phyloP scores from a whole-genome alignment of 2,113 vertebrate species.

The Sorex araneus region DNA sequence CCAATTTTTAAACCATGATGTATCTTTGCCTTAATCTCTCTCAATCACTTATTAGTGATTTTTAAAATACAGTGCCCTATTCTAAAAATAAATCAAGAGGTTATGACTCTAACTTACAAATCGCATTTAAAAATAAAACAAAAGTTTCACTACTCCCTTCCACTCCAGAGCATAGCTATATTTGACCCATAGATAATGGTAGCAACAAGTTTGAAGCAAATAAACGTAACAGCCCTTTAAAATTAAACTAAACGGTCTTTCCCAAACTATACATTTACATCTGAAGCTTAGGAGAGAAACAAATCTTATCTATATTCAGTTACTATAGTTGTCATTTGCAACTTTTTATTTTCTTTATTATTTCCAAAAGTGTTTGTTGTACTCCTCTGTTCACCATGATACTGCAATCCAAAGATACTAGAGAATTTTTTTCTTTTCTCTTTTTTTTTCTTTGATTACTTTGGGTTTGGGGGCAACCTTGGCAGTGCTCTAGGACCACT shows the following conservation, averaged over 20 bases:
- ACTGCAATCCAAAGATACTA: not conserved
- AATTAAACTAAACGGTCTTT: slow-evolving; percentile 11
- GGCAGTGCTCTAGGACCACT: too few relatives aligned
- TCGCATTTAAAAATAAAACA: not conserved
- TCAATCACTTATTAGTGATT: slow-evolving; percentile 3
- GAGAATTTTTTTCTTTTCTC: not conserved
- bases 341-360: slow-evolving; percentile 55
- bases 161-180: not conserved
- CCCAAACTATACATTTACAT: slow-evolving; percentile 24
- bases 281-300: not conserved
- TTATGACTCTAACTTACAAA: slow-evolving; percentile 26
- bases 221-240: not conserved
- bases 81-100: slow-evolving; percentile 52
- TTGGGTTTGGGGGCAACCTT: too few relatives aligned
- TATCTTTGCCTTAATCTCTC: slow-evolving; percentile 37
- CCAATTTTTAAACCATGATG: slow-evolving; percentile 47
- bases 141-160: not conserved
- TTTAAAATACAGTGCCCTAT: not conserved
- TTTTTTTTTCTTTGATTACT: not conserved
- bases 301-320: slow-evolving; percentile 4
- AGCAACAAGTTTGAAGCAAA: not conserved
- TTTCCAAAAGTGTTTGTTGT: not conserved
- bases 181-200: slow-evolving; percentile 6
- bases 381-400: not conserved
- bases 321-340: not conserved